Percentiles rank a stretch among this genome's conserved stretches.
These are phyloP conservation scores for Cotesia typhae DNA, from an alignment of 1,140 invertebrate species.

Conservation along the genomic window DNA sequence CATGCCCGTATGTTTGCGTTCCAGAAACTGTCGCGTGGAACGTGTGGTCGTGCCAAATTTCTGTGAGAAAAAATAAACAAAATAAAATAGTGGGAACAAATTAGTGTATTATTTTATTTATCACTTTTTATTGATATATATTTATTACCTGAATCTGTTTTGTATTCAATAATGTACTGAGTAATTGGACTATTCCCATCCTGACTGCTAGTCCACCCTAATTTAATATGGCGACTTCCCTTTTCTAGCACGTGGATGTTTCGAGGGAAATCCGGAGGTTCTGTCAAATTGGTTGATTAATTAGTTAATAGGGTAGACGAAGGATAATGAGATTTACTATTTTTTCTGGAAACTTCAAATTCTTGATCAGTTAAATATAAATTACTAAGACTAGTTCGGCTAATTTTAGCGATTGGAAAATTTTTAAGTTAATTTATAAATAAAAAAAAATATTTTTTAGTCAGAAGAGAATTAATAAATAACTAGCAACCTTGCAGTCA, in stretches of 20 bases:
- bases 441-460: too few species aligned
- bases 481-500: too few species aligned
- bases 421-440: too few species aligned
- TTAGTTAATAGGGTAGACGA: too few species aligned
- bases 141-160: constrained; percentile 78
- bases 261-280: constrained; percentile 85
- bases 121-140: too few species aligned
- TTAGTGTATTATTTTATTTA: not conserved
- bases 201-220: constrained; percentile 84
- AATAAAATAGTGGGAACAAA: constrained; percentile 7
- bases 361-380: too few species aligned
- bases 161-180: constrained; percentile 87
- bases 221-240: constrained; percentile 77
- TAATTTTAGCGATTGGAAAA: too few species aligned
- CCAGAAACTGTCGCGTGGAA: constrained; percentile 82
- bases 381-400: too few species aligned
- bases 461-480: too few species aligned
- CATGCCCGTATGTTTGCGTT: constrained; percentile 77
- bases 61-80: constrained; percentile 59
- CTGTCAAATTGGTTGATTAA: constrained; percentile 55
- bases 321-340: too few species aligned
- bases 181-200: constrained; percentile 89
- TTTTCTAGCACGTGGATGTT: constrained; percentile 86
- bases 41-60: constrained; percentile 78
- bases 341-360: too few species aligned